Conservation (phyloP, 1,140 invertebrate genomes). For the Coboldia fuscipes region DNA sequence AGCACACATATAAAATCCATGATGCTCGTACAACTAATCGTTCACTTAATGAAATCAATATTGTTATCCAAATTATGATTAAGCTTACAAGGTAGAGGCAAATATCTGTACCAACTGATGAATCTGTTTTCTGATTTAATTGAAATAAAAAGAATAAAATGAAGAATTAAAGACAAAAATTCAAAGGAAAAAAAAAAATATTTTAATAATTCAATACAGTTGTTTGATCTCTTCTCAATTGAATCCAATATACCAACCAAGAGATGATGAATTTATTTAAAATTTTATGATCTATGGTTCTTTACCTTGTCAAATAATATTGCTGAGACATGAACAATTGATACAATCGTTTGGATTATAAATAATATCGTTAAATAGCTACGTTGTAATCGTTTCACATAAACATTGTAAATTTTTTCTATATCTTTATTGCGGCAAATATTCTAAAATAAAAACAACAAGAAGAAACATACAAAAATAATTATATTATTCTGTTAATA, state of each 20-base stretch:
- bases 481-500: background rate
- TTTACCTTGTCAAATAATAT: too few relatives aligned
- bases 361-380: slow-evolving; percentile 56
- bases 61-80: slow-evolving; percentile 24
- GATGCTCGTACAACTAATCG: slow-evolving; percentile 23
- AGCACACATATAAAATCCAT: slow-evolving; percentile 25
- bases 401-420: slow-evolving; percentile 46
- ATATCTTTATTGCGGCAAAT: slow-evolving; percentile 50
- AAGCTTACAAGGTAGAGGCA: slow-evolving; percentile 22
- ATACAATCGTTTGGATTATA: slow-evolving; percentile 40
- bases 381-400: slow-evolving; percentile 51
- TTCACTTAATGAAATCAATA: slow-evolving; percentile 25
- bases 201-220: too few relatives aligned
- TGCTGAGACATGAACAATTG: too few relatives aligned
- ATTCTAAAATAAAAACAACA: slow-evolving; percentile 28
- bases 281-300: too few relatives aligned
- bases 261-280: too few relatives aligned
- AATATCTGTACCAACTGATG: slow-evolving; percentile 19
- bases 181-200: too few relatives aligned
- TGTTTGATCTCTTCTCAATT: too few relatives aligned
- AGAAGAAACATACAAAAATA: background rate
- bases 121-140: too few relatives aligned
- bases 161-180: too few relatives aligned
- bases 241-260: too few relatives aligned
- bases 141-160: too few relatives aligned